Conservation (phyloP, 23 tunicate genomes). For the Halocynthia aurantium region DNA sequence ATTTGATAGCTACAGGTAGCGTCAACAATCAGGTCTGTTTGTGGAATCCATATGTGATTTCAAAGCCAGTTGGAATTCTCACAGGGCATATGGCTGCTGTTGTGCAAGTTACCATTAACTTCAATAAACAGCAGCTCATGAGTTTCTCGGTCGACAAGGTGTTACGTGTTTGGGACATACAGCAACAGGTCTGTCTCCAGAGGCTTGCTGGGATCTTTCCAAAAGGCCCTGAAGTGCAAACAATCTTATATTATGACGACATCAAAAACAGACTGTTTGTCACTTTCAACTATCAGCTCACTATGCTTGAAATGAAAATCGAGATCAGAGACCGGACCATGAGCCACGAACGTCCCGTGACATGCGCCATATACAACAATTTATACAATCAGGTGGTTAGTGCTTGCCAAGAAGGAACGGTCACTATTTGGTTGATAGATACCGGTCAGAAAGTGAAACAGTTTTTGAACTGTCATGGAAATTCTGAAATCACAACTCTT, state of each 20-base stretch:
- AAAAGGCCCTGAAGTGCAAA: conserved; percentile 95
- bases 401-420: conserved; percentile 82
- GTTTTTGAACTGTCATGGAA: conserved; percentile 74
- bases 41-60: conserved; percentile 95
- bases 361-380: conserved; percentile 70
- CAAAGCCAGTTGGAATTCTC: conserved; percentile 89
- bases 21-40: conserved; percentile 91
- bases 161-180: conserved; percentile 87
- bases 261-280: conserved; percentile 78
- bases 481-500: conserved; percentile 58
- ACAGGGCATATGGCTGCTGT: conserved; percentile 95
- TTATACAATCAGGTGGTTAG: conserved; percentile 87
- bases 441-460: conserved; percentile 94
- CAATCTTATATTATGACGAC: conserved; percentile 76
- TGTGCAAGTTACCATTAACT: conserved; percentile 67
- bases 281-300: conserved; percentile 85
- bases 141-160: conserved; percentile 93
- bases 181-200: conserved; percentile 85
- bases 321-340: conserved; percentile 65
- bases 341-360: conserved; percentile 95
- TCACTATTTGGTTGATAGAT: conserved; percentile 94
- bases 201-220: conserved; percentile 88
- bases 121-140: conserved; percentile 71
- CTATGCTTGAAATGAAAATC: conserved; percentile 85
- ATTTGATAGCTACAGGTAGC: conserved; percentile 87